Base-by-base conservation (phyloP, 1,140 invertebrate species). In the Drosophila obscura region DNA sequence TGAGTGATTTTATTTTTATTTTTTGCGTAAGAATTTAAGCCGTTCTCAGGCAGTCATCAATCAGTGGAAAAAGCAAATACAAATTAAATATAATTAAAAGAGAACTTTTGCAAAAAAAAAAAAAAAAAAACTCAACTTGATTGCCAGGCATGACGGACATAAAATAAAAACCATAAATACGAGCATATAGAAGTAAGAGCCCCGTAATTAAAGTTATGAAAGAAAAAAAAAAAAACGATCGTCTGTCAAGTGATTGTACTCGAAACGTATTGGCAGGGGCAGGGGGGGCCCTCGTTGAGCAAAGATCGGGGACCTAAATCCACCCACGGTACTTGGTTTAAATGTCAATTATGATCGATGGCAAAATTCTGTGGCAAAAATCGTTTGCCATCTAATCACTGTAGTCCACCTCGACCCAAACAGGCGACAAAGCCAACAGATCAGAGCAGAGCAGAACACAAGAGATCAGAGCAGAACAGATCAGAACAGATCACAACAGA, bases 311-410 rank as follows among this genome's bases (percentile, higher is more conserved):
- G 43, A 11, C 50, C 56, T 44, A 58, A 24, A 35, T 72, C 43
- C 72, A 66, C 72, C 72, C 61, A 75, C 72, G 53, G 2, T 58
- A 24, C 53, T 28, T 13, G 35, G 5, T 13, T 35, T 13, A 66
- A 66, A 75, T 75, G 72, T 56, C 72, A 75, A 51, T 50, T 31
- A 59, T 75, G 72, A 75, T 75, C 61, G 72, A 75, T 75, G 15
- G 62, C 66, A 49, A 52, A 58, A 7, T 57, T 64, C 60, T 39
- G 28, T 19, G 19, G 19, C 19, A 19, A 19, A 19, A 19, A 19
- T 19, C 19, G 19, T 31, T 64, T 3, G 28, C 26, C 66, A 72
- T 43, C 67, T 74, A 74, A 74, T 66, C 61, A 74, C 48, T 22
- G 43, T 35, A 24, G 72, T 74, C 72, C 71, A 74, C 72, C 72